These are phyloP conservation scores for Fissipunctia ypsillon DNA, from an alignment of 2,888 invertebrate species.

Conservation along the genomic window DNA sequence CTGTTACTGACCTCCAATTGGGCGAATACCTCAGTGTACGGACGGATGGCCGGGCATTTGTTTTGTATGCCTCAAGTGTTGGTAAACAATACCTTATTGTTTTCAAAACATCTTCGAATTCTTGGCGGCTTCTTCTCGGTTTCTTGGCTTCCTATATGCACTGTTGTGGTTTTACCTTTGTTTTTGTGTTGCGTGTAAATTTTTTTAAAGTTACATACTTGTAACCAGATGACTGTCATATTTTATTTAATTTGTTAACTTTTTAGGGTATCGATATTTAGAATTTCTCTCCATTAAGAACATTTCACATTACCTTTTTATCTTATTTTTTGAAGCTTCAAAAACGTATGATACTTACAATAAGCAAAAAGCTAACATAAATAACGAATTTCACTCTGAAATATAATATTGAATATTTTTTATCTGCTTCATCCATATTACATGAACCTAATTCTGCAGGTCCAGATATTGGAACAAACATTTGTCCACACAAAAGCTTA, in stretches of 20 bases:
- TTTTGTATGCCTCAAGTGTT: constrained; percentile 28
- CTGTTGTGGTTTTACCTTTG: background rate
- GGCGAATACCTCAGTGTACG: constrained; percentile 10
- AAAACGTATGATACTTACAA: background rate
- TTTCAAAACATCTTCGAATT: background rate
- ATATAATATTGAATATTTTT: background rate
- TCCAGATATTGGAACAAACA: constrained; percentile 19
- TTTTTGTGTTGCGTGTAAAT: background rate
- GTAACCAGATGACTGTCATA: background rate
- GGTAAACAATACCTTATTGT: constrained; percentile 38
- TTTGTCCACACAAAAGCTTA: constrained; percentile 33
- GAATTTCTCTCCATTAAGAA: background rate
- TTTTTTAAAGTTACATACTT: background rate
- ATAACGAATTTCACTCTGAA: background rate
- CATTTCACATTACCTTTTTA: too few relatives aligned
- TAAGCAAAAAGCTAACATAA: background rate
- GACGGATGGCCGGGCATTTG: constrained; percentile 20
- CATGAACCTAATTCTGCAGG: background rate
- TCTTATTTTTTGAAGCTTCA: background rate
- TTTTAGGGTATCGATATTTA: background rate
- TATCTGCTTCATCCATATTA: constrained; percentile 7
- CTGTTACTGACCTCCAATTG: constrained; percentile 30
- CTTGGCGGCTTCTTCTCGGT: too few relatives aligned
- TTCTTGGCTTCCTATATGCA: background rate
- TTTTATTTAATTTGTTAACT: too few relatives aligned